Evolutionary conservation across 2,113 vertebrate genomes (phyloP).

Genomic region (Callorhinus ursinus): DNA sequence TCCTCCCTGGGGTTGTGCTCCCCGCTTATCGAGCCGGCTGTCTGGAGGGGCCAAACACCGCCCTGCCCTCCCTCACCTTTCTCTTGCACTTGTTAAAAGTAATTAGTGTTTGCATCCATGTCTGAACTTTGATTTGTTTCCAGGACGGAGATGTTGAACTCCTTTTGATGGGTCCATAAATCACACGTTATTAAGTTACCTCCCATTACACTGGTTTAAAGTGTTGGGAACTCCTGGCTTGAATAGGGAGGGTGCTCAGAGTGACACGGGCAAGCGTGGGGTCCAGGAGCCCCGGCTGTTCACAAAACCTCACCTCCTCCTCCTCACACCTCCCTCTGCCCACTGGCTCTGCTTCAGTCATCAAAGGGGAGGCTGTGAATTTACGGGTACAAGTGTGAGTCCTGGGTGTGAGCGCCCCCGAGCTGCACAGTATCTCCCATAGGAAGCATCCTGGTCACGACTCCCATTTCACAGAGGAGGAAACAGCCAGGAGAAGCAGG

Average conservation of each 20-base stretch:
- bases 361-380: not conserved
- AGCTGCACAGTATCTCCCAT: rapidly evolving
- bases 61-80: constrained; percentile 74
- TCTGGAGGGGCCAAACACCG: constrained; percentile 73
- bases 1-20: not conserved
- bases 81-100: constrained; percentile 84
- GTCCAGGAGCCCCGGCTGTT: rapidly evolving
- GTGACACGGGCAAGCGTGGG: rapidly evolving
- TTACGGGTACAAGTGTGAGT: rapidly evolving
- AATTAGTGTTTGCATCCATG: constrained; percentile 78
- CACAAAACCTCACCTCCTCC: not conserved
- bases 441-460: rapidly evolving
- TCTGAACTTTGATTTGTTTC: constrained; percentile 79
- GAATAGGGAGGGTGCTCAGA: not conserved
- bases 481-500: not conserved
- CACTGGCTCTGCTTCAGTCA: rapidly evolving
- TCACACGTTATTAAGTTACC: constrained; percentile 77
- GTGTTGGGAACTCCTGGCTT: constrained; percentile 78
- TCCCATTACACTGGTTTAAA: constrained; percentile 66
- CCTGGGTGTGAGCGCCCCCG: rapidly evolving
- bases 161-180: constrained; percentile 77
- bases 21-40: not conserved
- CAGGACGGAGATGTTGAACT: constrained; percentile 68
- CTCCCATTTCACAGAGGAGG: not conserved
- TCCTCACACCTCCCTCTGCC: not conserved